Evolutionary conservation across 1,140 invertebrate species (phyloP).

Genomic region (Drosophila micromelanica): DNA sequence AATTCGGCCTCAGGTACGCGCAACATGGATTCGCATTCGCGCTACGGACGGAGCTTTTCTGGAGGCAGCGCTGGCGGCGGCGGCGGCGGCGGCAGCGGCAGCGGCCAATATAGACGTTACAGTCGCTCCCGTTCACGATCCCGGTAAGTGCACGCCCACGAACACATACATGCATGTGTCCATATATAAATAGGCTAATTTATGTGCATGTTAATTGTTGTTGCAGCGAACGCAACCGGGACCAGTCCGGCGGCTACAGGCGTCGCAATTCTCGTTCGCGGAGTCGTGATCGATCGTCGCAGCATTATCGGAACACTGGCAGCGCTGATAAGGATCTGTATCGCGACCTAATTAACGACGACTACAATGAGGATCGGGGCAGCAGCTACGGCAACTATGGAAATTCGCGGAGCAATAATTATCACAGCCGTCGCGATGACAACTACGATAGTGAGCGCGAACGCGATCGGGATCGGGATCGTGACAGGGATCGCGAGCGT

Average conservation of each 20-base stretch:
- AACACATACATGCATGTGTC: too few species aligned
- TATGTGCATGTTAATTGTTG: not conserved
- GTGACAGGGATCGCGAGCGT: conserved; percentile 52
- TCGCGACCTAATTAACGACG: conserved; percentile 73
- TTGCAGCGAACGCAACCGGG: conserved; percentile 55
- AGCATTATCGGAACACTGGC: conserved; percentile 41
- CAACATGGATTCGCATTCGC: conserved; percentile 65
- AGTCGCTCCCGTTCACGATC: conserved; percentile 70
- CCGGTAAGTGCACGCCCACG: conserved; percentile 46
- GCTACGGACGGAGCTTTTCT: conserved; percentile 64
- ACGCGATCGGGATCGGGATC: conserved; percentile 34
- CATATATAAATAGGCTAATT: not conserved
- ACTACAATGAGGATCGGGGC: conserved; percentile 68
- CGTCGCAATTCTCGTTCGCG: conserved; percentile 62
- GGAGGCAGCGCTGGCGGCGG: conserved; percentile 31
- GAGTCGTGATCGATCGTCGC: conserved; percentile 65
- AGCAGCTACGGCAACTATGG: conserved; percentile 45
- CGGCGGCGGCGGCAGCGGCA: conserved; percentile 28
- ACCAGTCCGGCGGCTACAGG: conserved; percentile 35
- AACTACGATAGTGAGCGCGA: conserved; percentile 47
- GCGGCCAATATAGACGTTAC: conserved; percentile 50
- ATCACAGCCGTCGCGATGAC: conserved; percentile 61
- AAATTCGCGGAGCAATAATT: conserved; percentile 52
- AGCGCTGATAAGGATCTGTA: conserved; percentile 72
- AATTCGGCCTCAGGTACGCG: conserved; percentile 45